Conservation (phyloP, 2,113 vertebrate genomes). For the Protomyctophum bolini region DNA sequence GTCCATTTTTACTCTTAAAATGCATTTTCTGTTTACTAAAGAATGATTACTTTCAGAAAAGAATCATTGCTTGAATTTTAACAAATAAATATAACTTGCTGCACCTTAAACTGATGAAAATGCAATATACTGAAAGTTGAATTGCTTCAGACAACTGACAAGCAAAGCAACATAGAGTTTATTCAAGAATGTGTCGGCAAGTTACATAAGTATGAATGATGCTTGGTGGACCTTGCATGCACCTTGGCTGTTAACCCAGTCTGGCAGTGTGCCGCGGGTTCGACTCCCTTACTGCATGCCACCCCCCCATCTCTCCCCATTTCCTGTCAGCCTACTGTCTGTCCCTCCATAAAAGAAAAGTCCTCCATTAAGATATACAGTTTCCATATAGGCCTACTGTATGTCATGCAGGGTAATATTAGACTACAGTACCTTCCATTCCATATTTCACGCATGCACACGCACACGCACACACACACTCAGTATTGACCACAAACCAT, state of each 20-base stretch:
- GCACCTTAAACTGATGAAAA: background rate
- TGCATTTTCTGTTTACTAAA: no score
- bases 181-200: background rate
- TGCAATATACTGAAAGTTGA: background rate
- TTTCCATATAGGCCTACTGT: constrained; percentile 28
- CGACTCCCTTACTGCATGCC: no score
- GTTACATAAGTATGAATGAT: constrained; percentile 10
- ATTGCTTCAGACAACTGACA: background rate
- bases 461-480: constrained; percentile 21
- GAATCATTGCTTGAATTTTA: no score
- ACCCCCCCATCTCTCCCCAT: no score
- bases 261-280: no score
- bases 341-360: no score
- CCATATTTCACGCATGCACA: background rate
- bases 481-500: constrained; percentile 52
- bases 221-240: background rate
- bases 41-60: no score
- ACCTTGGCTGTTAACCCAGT: no score
- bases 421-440: constrained; percentile 24
- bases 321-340: no score
- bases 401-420: constrained; percentile 44
- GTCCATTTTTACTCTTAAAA: no score
- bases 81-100: no score
- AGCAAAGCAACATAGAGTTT: background rate
- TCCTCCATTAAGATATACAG: constrained; percentile 34